These are phyloP conservation scores for Ryuthela nishihirai DNA, from an alignment of 2,888 invertebrate genomes.

Conservation along the genomic window DNA sequence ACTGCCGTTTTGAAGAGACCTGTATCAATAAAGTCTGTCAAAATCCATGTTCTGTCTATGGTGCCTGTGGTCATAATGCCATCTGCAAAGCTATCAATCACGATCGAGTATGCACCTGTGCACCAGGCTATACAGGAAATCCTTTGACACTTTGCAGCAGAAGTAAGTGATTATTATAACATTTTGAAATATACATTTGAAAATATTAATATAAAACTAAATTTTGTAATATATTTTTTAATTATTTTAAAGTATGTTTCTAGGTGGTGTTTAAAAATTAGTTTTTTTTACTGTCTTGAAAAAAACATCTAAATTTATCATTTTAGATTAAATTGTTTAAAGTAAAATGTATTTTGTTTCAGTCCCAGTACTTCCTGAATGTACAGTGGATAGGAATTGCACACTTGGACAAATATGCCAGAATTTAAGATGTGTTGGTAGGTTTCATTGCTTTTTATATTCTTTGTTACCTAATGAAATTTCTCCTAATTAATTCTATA, in stretches of 20 bases:
- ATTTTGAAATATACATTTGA: not conserved
- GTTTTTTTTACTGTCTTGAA: too few species aligned
- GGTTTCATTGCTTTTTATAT: not conserved
- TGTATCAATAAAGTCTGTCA: conserved; percentile 78
- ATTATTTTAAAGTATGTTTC: too few species aligned
- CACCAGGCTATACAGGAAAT: conserved; percentile 84
- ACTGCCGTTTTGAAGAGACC: conserved; percentile 73
- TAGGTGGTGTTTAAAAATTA: too few species aligned
- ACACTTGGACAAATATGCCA: conserved; percentile 83
- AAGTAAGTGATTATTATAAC: conserved; percentile 60
- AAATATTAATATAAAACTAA: too few species aligned
- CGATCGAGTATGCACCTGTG: conserved; percentile 89
- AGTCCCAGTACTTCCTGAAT: conserved; percentile 56
- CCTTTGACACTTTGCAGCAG: conserved; percentile 77
- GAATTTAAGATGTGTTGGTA: conserved; percentile 39
- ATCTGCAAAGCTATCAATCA: conserved; percentile 68
- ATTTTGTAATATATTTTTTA: too few species aligned
- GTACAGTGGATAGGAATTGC: conserved; percentile 76
- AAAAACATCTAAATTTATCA: too few species aligned
- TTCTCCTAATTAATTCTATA: not conserved
- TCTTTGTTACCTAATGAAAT: not conserved
- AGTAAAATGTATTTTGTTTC: conserved; percentile 5
- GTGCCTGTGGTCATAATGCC: conserved; percentile 63
- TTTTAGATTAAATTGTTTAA: too few species aligned
- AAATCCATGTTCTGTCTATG: conserved; percentile 80